Evolutionary conservation across 2,113 vertebrate genomes (phyloP), one percentile per base, ranked within the genome.

Genomic region (Entosphenus tridentatus): DNA sequence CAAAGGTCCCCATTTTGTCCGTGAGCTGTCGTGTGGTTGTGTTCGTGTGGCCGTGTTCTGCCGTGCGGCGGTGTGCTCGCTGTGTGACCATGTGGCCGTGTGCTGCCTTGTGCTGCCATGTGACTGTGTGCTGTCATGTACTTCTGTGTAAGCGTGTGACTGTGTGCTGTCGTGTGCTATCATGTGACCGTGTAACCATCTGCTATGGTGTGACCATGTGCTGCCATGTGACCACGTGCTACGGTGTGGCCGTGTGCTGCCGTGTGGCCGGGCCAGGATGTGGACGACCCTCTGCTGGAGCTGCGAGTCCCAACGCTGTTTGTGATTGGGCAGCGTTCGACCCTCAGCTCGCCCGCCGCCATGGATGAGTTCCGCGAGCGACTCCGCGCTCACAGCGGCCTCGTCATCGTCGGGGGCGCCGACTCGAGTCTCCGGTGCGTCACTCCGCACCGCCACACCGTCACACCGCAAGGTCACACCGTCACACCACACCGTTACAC

Each of bases 321-420:
- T 68, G 90, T 98, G 57, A 80, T 96, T 0, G 92, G 93, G 4
- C 90, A 96, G 81, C 92, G 91, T 21, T 85, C 88, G 8, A 78
- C 96, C 67, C 90, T 95, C 81, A 91, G 87, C 73, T 85, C 83
- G 68, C 73, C 82, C 0, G 93, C 96, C 69, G 82, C 85, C 56
- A 95, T 96, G 85, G 93, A 98, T 75, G 93, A 98, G 77, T 93
- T 98, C 77, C 78, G 93, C 70, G 93, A 98, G 80, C 96, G 87
- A 74, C 82, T 96, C 21, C 80, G 88, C 57, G 89, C 86, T 0
- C 91, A 96, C 69, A 96, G 96, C 81, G 96, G 92, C 79, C 77
- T 98, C 82, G 92, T 98, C 71, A 84, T 96, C 57, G 89, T 98
- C 65, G 93, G 93, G 68, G 90, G 89, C 57, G 88, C 90, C 0